Evolutionary conservation across 2,797 vertebrate species (phyloP).

Genomic region (Acipenser transmontanus): DNA sequence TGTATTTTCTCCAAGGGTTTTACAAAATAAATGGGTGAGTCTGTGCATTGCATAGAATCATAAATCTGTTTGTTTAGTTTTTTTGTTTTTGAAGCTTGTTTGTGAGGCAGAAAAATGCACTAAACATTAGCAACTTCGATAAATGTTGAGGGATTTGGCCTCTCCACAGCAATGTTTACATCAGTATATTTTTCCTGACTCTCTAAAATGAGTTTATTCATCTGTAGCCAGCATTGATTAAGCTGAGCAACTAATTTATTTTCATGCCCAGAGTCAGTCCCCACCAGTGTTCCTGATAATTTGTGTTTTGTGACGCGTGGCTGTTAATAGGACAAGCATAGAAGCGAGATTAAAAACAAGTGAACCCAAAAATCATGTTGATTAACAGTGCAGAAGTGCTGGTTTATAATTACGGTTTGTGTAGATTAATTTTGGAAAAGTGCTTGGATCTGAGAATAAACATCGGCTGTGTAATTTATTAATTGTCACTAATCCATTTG

Average conservation of each 20-base stretch:
- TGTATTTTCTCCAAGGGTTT: too few relatives aligned
- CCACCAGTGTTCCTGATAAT: neutral
- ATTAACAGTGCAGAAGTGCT: neutral
- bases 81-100: neutral
- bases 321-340: constrained; percentile 4
- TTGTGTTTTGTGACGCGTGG: neutral
- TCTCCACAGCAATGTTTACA: neutral
- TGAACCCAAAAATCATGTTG: constrained; percentile 10
- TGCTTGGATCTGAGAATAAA: constrained; percentile 1
- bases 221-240: neutral
- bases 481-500: constrained; percentile 7
- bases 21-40: too few relatives aligned
- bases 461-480: constrained; percentile 4
- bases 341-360: constrained; percentile 9
- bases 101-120: neutral
- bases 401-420: neutral
- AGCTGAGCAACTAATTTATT: constrained; percentile 5
- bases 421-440: neutral
- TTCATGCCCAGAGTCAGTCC: constrained; percentile 1
- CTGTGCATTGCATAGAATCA: too few relatives aligned
- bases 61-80: too few relatives aligned
- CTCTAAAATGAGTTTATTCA: neutral
- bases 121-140: neutral
- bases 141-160: neutral
- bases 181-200: neutral